phyloP scores from a whole-genome alignment of 2,888 invertebrate genomes.

The Campoplex capitator region DNA sequence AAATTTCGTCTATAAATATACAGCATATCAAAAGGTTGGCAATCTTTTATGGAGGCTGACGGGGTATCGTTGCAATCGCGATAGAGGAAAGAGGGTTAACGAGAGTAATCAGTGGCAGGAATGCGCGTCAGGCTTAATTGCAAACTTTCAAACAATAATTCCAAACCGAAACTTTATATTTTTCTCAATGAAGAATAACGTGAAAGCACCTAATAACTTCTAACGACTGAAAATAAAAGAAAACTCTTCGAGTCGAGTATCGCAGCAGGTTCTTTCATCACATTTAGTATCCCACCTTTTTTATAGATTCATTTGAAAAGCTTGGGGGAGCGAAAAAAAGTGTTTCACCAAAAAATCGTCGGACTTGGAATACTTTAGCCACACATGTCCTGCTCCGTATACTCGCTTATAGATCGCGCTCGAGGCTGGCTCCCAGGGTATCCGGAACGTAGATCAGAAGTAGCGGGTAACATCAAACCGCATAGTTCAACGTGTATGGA shows the following conservation, averaged over 20 bases:
- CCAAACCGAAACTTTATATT: not conserved
- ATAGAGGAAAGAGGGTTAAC: conserved; percentile 38
- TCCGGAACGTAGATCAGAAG: conserved; percentile 28
- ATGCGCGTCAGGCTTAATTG: conserved; percentile 43
- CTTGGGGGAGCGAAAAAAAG: not conserved
- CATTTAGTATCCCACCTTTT: not conserved
- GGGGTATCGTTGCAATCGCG: conserved; percentile 30
- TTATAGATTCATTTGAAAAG: not conserved
- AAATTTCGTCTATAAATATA: not conserved
- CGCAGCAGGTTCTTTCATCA: not conserved
- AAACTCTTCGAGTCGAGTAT: not conserved
- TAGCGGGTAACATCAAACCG: conserved; percentile 36
- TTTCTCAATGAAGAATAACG: not conserved
- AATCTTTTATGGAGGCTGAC: conserved; percentile 63
- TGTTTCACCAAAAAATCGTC: conserved; percentile 17
- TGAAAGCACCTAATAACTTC: not conserved
- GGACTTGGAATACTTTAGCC: not conserved
- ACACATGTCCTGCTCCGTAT: conserved; percentile 9
- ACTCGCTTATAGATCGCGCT: conserved; percentile 2
- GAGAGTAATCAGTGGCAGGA: conserved; percentile 44
- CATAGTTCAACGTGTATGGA: conserved; percentile 41
- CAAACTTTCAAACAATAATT: conserved; percentile 12
- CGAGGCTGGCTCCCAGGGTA: conserved; percentile 18
- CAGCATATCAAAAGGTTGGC: conserved; percentile 9
- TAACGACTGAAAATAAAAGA: not conserved